Evolutionary conservation across 2,888 invertebrate species (phyloP), one percentile per base, ranked within the genome.

Genomic region (Amiota communis): DNA sequence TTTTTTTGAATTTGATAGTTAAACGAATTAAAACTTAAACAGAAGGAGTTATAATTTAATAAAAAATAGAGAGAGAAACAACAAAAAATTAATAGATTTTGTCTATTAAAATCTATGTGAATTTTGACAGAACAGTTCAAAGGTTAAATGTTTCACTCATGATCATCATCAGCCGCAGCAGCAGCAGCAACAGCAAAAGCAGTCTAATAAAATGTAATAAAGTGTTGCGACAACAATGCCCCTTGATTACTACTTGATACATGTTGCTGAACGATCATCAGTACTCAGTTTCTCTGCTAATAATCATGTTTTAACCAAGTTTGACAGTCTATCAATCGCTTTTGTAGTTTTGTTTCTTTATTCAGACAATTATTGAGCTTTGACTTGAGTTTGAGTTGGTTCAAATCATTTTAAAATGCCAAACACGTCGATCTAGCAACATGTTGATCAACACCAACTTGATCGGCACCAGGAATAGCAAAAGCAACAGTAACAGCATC

Each of bases 41-140:
- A 83, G 85, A 80, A 81, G 86, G 83, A 81, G 85, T 75, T 74
- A 81, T 82, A 83, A 85, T 85, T 85, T 85, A 86, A 85, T 85
- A 82, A 86, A 84, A 36, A 36, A n/a, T n/a, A n/a, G n/a, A n/a
- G 2, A 36, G 8, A 36, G 36, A 36, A 2, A 36, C 36, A 2
- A 36, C 36, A 36, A 36, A 36, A 86, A 81, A 84, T 81, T 81
- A 86, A 86, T 86, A 85, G 59, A 63, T 70, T 65, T 53, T 68
- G 75, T 8, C 64, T 61, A 15, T 48, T 65, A 64, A 59, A 74
- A 61, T 53, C 49, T 56, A 13, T 51, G n/a, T 11, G 63, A 48
- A 56, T 72, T 72, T 12, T 65, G 71, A 36, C 36, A 72, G 61
- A 74, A 51, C 70, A 71, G 56, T 4, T 70, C 56, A 70, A 76